A percentile compares a stretch with the other conserved stretches of the same genome.
Conservation (phyloP, 1,140 invertebrate genomes). For the Gonioctena quinquepunctata region DNA sequence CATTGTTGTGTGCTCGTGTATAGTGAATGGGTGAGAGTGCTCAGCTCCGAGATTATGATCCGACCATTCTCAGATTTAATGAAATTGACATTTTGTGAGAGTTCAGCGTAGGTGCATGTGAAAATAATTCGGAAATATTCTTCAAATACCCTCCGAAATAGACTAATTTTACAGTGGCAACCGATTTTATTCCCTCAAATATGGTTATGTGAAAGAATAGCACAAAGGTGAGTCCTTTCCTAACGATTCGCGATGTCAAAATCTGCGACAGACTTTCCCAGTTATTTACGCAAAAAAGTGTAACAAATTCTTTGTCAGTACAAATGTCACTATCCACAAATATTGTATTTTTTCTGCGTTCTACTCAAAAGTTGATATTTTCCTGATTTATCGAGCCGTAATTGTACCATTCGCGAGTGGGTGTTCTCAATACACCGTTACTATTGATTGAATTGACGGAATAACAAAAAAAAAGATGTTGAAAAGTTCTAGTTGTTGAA, state of each 20-base stretch:
- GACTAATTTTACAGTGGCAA: background rate
- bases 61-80: background rate
- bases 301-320: slow-evolving; percentile 1
- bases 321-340: background rate
- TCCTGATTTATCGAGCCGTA: background rate
- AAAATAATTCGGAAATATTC: background rate
- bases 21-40: too few species aligned
- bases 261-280: background rate
- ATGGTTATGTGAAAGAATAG: background rate
- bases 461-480: background rate
- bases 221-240: background rate
- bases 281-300: background rate
- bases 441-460: background rate
- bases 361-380: background rate
- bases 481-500: background rate
- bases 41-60: too few species aligned
- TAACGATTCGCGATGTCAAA: background rate
- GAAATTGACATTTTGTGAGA: background rate
- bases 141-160: too few species aligned
- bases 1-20: too few species aligned
- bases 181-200: background rate
- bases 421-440: background rate
- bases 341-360: background rate
- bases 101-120: background rate
- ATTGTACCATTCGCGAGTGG: background rate